Evolutionary conservation across 2,797 vertebrate species (phyloP).

Genomic region (Phoxinus dragarum): DNA sequence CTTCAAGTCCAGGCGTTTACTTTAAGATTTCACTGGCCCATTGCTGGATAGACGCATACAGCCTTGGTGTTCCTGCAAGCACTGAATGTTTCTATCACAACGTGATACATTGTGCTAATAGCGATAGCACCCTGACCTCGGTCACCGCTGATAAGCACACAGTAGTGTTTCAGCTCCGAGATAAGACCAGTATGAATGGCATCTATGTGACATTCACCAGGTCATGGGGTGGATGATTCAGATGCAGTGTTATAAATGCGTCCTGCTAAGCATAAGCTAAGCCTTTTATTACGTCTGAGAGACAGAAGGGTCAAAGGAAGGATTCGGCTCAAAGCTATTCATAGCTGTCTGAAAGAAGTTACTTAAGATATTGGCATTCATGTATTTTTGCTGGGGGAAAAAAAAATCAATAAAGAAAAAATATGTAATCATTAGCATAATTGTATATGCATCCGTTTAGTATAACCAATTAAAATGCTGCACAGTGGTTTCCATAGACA

Average conservation of each 20-base stretch:
- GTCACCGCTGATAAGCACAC: neutral
- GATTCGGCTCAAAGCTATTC: neutral
- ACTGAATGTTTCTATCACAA: neutral
- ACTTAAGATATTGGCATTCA: neutral
- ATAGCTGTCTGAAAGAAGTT: too few species aligned
- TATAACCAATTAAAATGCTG: too few species aligned
- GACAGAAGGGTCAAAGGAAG: neutral
- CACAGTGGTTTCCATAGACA: neutral
- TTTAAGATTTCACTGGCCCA: neutral
- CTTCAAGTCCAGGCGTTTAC: neutral
- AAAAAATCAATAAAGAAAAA: neutral
- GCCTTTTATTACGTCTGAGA: constrained; percentile 7
- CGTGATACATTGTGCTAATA: too few species aligned
- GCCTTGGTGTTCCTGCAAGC: neutral
- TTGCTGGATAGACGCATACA: neutral
- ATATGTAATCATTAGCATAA: neutral
- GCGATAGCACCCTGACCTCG: neutral
- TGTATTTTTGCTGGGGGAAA: neutral
- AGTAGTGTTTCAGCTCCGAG: neutral
- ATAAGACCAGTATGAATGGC: neutral
- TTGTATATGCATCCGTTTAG: neutral
- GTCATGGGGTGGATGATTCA: neutral
- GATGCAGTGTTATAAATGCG: neutral
- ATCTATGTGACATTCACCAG: neutral
- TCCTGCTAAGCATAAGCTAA: constrained; percentile 3